Base-by-base conservation (phyloP, 2,797 vertebrate genomes). In the Huso huso region DNA sequence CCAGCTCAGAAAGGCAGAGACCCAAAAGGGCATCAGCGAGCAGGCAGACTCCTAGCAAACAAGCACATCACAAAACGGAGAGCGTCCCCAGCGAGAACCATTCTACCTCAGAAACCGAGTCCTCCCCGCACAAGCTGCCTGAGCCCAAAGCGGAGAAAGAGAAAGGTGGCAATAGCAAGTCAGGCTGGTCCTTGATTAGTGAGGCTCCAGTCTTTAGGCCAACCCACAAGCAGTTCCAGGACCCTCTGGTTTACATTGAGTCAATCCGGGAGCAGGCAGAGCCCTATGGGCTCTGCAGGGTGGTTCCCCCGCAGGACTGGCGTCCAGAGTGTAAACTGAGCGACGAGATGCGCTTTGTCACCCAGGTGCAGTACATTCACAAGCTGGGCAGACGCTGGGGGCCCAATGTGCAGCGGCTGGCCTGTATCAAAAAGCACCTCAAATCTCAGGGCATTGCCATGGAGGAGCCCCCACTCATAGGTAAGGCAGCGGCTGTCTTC, bases 371-470 rank as follows among this genome's bases (percentile, higher is more conserved):
- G 89, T 94, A 93, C 84, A 91, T 98, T 80, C 96, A 99, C 87
- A 99, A 98, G 91, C 89, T 99, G 86, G 94, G 96, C 74, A 92
- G 93, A 69, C 96, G 96, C 84, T 99, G 96, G 96, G 96, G 96
- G 71, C 96, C 94, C 84, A 99, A 98, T 55, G 94, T 97, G 82
- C 96, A 98, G 91, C 93, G 91, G 74, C 89, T 99, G 79, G 94
- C 96, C 86, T 99, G 96, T 85, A 99, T 99, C 84, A 97, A 95
- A 88, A 99, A 97, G 88, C 96, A 99, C 92, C 96, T 99, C 91
- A 94, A 92, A 93, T 97, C 96, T 97, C 96, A 99, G 95, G 96
- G 96, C 93, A 99, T 99, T 89, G 89, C 89, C 85, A 97, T 99
- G 94, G 95, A 98, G 4, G 95, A 99, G 85, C 94, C 95, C 72